Percentiles rank a stretch among this genome's conserved stretches.
phyloP scores from a whole-genome alignment of 2,113 vertebrate species.

The Oenanthe oenanthe region DNA sequence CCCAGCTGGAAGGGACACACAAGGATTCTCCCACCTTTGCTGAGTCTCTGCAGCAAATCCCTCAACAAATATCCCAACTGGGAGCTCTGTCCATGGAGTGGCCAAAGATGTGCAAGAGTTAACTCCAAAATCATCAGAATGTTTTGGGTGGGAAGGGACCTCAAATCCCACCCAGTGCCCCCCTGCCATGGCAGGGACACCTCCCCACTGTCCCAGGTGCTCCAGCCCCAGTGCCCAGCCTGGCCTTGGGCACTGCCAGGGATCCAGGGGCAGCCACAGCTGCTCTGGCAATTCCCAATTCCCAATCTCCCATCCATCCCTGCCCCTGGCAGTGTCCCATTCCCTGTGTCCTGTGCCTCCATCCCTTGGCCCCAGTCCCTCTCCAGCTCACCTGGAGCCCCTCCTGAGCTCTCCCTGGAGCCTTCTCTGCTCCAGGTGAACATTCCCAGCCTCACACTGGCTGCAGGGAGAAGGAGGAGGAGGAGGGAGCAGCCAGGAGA shows the following conservation, averaged over 20 bases:
- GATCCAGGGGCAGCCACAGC: background rate
- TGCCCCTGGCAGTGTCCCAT: background rate
- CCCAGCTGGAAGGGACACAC: background rate
- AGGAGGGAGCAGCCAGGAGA: background rate
- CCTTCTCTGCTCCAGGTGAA: background rate
- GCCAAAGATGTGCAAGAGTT: background rate
- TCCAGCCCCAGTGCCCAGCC: background rate
- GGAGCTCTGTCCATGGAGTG: accelerated
- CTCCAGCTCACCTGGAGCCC: background rate
- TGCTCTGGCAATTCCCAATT: background rate
- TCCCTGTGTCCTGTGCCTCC: background rate
- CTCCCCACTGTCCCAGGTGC: background rate
- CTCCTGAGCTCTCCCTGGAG: background rate
- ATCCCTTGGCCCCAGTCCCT: background rate
- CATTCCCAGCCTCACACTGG: background rate
- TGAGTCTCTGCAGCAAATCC: background rate
- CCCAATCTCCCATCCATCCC: background rate
- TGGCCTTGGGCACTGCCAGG: background rate
- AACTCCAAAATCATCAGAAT: background rate
- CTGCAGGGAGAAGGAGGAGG: background rate
- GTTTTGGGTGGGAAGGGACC: background rate
- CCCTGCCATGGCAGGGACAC: background rate
- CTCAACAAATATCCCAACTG: accelerated
- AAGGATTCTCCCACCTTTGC: background rate
- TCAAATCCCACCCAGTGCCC: accelerated